Base-by-base conservation (phyloP, 2,113 vertebrate genomes). In the Ophiodon elongatus region DNA sequence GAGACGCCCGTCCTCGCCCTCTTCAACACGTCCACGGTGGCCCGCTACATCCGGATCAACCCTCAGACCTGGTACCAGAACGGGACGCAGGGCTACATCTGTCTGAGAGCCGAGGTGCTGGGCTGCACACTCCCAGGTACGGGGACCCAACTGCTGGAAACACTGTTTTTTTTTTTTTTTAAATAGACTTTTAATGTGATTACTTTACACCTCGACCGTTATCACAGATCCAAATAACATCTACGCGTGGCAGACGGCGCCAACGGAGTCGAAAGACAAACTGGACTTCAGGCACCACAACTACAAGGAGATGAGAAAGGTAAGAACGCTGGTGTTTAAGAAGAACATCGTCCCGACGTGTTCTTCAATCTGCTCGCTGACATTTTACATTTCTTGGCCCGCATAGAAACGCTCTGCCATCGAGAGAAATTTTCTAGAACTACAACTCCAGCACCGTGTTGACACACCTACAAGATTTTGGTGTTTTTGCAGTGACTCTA, bases 231-330 rank as follows among this genome's bases (percentile, higher is more conserved):
- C 97, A 78, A 93, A 97, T 86, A 96, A 95, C 76, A 93, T 96
- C 82, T 96, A 97, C 73, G 50, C 77, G 0, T 92, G 93, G 56
- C 85, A 96, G 72, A 95, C 95, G 41, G 96, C 97, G 0, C 95
- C 74, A 2, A 95, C 78, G 91, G 93, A 1, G 92, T 95, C 68
- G 91, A 86, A 0, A 82, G 96, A 98, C 78, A 95, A 96, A 76
- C 91, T 99, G 91, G 97, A 99, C 84, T 99, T 99, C 93, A 96
- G 96, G 76, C 97, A 99, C 86, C 98, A 99, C 93, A 97, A 94
- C 94, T 98, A 98, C 89, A 97, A 97, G 83, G 97, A 99, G 87
- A 97, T 98, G 98, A 97, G 97, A 84, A 98, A 98, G 96, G 98
- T 98, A 76, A 43, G 64, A 37, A 52, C n/a, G 14, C 15, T 6